phyloP scores from a whole-genome alignment of 2,888 invertebrate genomes.

The Ophraella communa region DNA sequence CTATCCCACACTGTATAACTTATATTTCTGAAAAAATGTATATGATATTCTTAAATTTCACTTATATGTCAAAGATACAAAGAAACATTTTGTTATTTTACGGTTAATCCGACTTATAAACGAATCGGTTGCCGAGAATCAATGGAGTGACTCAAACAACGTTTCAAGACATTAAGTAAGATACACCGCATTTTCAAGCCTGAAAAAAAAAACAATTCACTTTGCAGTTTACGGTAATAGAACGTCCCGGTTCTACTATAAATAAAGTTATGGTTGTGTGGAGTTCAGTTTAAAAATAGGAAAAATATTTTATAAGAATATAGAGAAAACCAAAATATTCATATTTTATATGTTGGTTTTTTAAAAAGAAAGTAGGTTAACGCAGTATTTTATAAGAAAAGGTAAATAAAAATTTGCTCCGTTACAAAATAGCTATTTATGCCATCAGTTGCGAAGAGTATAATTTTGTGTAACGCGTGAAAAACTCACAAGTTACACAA shows the following conservation, averaged over 20 bases:
- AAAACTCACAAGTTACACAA: too few species aligned
- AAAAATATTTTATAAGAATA: background rate
- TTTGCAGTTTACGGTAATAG: conserved; percentile 10
- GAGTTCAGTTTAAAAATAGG: conserved; percentile 3
- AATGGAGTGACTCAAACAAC: conserved; percentile 22
- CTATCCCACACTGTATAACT: too few species aligned
- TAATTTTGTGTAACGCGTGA: too few species aligned
- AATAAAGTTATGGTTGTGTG: conserved; percentile 9
- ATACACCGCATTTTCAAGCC: conserved; percentile 13
- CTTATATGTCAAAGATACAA: background rate
- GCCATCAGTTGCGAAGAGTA: too few species aligned
- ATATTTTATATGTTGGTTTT: background rate
- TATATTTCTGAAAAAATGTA: background rate
- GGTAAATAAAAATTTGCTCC: too few species aligned
- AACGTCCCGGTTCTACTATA: conserved; percentile 13
- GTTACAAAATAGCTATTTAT: too few species aligned
- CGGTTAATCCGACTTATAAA: conserved; percentile 7
- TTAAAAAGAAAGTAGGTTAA: too few species aligned
- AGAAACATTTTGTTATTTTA: background rate
- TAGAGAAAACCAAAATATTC: background rate
- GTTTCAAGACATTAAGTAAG: conserved; percentile 23
- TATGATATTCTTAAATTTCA: background rate
- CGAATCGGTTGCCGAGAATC: conserved; percentile 19
- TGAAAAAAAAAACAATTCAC: conserved; percentile 1
- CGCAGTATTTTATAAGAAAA: too few species aligned